Conservation (phyloP, 2,113 vertebrate species). For the Phylloscopus whistleri region DNA sequence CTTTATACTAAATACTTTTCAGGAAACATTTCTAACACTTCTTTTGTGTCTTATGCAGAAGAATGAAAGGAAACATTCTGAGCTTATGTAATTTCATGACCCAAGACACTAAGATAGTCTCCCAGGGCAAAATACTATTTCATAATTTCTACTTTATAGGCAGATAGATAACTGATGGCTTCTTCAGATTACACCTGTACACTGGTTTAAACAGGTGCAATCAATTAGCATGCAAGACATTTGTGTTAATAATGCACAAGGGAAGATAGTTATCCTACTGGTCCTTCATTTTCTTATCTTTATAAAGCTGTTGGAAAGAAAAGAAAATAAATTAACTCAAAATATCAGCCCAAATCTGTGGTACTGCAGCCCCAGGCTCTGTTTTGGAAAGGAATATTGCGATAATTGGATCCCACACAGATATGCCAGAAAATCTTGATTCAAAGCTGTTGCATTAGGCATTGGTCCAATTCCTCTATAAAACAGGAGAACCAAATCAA, state of each 20-base stretch:
- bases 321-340: neutral
- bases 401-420: conserved; percentile 4
- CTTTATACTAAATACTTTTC: neutral
- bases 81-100: neutral
- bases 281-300: neutral
- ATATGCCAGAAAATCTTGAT: neutral
- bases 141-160: neutral
- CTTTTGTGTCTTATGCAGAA: neutral
- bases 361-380: neutral
- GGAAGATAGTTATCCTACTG: neutral
- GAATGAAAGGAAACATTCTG: neutral
- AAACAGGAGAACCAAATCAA: neutral
- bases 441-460: conserved; percentile 8
- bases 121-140: neutral
- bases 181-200: neutral
- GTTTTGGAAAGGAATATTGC: neutral
- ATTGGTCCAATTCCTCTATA: neutral
- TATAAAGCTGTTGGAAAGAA: neutral
- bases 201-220: neutral
- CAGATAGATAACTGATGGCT: neutral
- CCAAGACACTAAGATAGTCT: neutral
- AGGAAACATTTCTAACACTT: neutral
- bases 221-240: neutral
- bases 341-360: neutral
- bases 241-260: neutral